Base-by-base conservation (phyloP, 2,888 invertebrate species). In the Unio pictorum region DNA sequence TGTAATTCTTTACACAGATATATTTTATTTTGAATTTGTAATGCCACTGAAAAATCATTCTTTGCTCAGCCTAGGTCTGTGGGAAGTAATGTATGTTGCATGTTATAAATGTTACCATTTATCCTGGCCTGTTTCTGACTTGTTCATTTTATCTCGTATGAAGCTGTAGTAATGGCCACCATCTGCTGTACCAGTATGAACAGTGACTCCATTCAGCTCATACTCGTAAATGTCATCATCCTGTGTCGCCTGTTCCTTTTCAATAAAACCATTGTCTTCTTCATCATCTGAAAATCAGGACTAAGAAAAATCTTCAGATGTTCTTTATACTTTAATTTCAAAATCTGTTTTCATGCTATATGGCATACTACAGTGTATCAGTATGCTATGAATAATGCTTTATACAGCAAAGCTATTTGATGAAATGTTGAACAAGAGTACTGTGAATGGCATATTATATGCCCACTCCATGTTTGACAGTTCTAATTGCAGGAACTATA, bases 131-230 rank as follows among this genome's bases (percentile, higher is more conserved):
- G 91, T 90, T 1, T 91, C 91, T 30, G 85, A 78, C 69, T 81
- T 81, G 74, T 84, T 84, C 71, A 94, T 93, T 57, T 96, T 92
- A 91, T 97, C 97, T 79, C 96, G 93, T 75, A 98, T 98, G 90
- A 98, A 98, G 95, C 91, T 90, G 91, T 97, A 97, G 90, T 98
- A 98, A 90, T 98, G 98, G 0, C 98, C 98, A 67, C 97, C 97
- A 90, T 98, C 98, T 1, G 98, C 98, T 0, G 97, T 98, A n/a
- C 98, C 98, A 23, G 98, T 98, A 91, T 98, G 98, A 0, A 98
- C 98, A 0, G 98, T 98, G 18, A 98, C 97, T 18, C 98, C 98
- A 75, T 96, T 96, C 76, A 96, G 90, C 89, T 96, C 95, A 90
- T 95, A 93, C 73, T 92, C 91, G 76, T 90, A 91, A 57, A 79